Percentiles rank a stretch among this genome's conserved stretches.
These are phyloP conservation scores for Epinotia bilunana DNA, from an alignment of 2,888 invertebrate genomes.

Conservation along the genomic window DNA sequence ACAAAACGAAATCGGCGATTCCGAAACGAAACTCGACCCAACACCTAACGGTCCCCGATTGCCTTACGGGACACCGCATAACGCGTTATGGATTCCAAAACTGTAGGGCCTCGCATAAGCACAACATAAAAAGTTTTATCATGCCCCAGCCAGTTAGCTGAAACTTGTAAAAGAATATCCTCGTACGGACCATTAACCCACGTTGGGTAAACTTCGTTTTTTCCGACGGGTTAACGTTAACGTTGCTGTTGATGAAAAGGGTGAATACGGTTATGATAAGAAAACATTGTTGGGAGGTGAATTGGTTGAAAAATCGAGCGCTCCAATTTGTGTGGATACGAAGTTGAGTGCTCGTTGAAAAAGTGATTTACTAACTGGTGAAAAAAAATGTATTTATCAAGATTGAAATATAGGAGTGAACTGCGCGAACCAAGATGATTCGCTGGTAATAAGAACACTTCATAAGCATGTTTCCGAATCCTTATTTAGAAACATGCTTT, in stretches of 20 bases:
- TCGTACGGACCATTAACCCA: conserved; percentile 71
- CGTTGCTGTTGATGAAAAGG: conserved; percentile 43
- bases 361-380: neutral
- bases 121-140: conserved; percentile 82
- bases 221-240: conserved; percentile 23
- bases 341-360: conserved; percentile 12
- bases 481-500: too few relatives aligned
- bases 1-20: conserved; percentile 30
- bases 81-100: conserved; percentile 69
- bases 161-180: conserved; percentile 75
- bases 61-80: conserved; percentile 52
- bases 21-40: conserved; percentile 28
- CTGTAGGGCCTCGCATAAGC: conserved; percentile 71
- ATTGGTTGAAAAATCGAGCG: conserved; percentile 18
- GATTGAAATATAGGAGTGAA: neutral
- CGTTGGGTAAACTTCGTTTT: conserved; percentile 40
- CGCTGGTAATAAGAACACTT: neutral
- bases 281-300: conserved; percentile 25
- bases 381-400: neutral
- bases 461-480: neutral
- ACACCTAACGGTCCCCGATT: conserved; percentile 41
- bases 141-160: conserved; percentile 65
- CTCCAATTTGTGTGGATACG: neutral
- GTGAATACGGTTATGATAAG: conserved; percentile 43
- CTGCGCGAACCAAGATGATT: neutral